These are phyloP conservation scores for Neotoxoptera formosana DNA, from an alignment of 1,140 invertebrate species.

Conservation along the genomic window DNA sequence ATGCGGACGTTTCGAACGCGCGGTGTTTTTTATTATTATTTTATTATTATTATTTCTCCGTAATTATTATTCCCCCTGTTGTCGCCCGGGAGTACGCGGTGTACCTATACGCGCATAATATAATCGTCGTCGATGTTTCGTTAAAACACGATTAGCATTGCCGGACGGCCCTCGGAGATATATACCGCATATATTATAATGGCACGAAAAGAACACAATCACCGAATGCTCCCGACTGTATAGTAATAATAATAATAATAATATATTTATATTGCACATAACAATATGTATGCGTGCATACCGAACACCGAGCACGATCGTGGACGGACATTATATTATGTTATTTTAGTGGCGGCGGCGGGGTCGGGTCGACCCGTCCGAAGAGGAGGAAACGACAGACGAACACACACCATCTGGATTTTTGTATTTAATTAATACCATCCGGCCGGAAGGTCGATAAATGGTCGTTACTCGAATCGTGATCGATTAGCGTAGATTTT, in stretches of 20 bases:
- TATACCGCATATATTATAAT: neutral
- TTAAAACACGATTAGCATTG: neutral
- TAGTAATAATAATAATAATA: neutral
- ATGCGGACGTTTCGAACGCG: neutral
- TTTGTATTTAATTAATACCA: constrained; percentile 48
- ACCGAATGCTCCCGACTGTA: neutral
- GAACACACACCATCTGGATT: constrained; percentile 35
- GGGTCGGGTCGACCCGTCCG: neutral
- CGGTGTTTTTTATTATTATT: constrained; percentile 8
- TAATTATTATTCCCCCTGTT: neutral
- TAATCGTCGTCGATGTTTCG: neutral
- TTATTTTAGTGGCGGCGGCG: neutral
- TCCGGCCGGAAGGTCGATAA: constrained; percentile 50
- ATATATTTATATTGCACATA: too few relatives aligned
- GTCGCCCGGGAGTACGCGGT: neutral
- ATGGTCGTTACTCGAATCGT: constrained; percentile 35
- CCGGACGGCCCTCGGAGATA: neutral
- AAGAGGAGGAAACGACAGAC: neutral
- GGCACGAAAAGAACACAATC: neutral
- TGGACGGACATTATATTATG: neutral
- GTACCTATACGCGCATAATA: neutral
- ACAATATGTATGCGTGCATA: neutral
- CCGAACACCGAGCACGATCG: neutral
- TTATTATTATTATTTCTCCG: neutral
- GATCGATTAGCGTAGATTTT: constrained; percentile 50